Evolutionary conservation across 2,888 invertebrate species (phyloP), one percentile per base, ranked within the genome.

Genomic region (Agrochola litura): DNA sequence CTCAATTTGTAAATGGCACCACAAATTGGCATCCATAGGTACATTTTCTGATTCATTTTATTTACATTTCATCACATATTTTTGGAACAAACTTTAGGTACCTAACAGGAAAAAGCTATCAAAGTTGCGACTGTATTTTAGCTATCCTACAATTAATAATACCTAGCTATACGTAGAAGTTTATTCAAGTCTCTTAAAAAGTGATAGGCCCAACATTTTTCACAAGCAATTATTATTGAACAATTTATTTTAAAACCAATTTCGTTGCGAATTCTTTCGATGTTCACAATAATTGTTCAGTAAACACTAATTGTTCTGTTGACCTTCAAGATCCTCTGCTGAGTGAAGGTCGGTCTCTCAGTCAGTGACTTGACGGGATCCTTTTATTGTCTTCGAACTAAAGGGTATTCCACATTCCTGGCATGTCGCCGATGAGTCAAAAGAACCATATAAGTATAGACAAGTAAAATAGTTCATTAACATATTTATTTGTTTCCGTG

Each of bases 351-450:
- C 76, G 60, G 52, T 12, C 65, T 79, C 69, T 61, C 73, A 46
- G 68, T 22, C 65, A 76, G 37, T 77, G 67, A 82, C 82, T 69
- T 52, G 25, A 66, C 78, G 22, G 70, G 76, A 19, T 74, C 58
- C 64, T 63, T 84, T 85, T 79, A 78, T 79, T 86, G 79, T 88
- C 58, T 78, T 56, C 68, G 0, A 70, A 73, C 56, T 74, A 79
- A 86, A 86, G 80, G 81, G 75, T 84, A 81, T 79, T 77, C 76
- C 67, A 85, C 89, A 89, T 87, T 89, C 87, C 73, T 69, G 71
- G 54, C 56, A 14, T 60, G 41, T 6, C 2, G 43, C 63, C 30
- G 78, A 76, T 77, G 79, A 81, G 41, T 80, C 72, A 73, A 79
- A 52, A 66, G 2, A 49, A 10, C 64, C 71, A 60, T 69, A 63